phyloP scores from a whole-genome alignment of 2,113 vertebrate species.

The Rhizomys pruinosus region DNA sequence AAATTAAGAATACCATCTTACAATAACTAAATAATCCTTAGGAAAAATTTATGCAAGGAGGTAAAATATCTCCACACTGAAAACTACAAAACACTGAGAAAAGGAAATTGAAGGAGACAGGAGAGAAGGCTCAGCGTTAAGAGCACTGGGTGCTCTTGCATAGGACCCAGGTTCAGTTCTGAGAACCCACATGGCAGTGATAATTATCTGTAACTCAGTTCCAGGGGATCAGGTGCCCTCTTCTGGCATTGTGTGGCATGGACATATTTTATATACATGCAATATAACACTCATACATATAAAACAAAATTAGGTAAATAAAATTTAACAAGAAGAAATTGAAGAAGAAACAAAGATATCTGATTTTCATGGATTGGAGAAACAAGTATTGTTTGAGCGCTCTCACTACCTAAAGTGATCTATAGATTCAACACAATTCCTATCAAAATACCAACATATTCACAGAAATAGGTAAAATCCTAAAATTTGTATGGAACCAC shows the following conservation, averaged over 20 bases:
- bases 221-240: too few relatives aligned
- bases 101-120: background rate
- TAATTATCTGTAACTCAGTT: too few relatives aligned
- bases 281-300: too few relatives aligned
- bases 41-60: background rate
- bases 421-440: background rate
- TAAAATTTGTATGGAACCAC: background rate
- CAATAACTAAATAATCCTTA: background rate
- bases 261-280: too few relatives aligned
- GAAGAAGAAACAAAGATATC: conserved; percentile 2
- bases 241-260: too few relatives aligned
- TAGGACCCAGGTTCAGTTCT: too few relatives aligned
- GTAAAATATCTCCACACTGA: background rate
- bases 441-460: background rate
- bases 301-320: too few relatives aligned
- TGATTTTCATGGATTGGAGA: background rate
- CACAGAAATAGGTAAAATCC: background rate
- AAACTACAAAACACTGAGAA: background rate
- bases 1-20: background rate
- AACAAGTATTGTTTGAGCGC: background rate
- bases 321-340: background rate
- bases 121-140: too few relatives aligned
- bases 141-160: too few relatives aligned
- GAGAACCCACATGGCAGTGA: too few relatives aligned
- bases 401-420: background rate